Conservation (phyloP, 1,140 invertebrate species). For the Drosophila micromelanica region DNA sequence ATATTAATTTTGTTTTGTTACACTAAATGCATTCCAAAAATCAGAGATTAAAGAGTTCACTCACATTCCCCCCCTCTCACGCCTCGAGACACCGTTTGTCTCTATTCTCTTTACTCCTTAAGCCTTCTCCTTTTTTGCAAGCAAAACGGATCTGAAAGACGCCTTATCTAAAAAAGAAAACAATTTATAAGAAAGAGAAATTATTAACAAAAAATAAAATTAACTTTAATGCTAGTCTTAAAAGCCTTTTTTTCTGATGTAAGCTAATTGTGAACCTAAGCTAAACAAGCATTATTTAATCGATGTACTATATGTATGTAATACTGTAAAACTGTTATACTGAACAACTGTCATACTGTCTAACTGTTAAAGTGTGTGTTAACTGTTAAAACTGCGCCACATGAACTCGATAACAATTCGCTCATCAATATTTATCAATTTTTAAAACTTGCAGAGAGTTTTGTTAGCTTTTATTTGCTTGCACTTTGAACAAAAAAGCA, state of each 20-base stretch:
- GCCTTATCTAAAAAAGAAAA: slow-evolving; percentile 43
- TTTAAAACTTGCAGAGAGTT: slow-evolving; percentile 1
- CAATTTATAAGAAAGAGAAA: neutral
- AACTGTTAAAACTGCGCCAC: slow-evolving; percentile 12
- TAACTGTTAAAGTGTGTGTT: slow-evolving; percentile 19
- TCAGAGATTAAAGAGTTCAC: neutral
- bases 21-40: slow-evolving; percentile 6
- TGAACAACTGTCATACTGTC: slow-evolving; percentile 17
- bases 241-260: slow-evolving; percentile 38
- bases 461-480: neutral
- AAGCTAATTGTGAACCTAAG: slow-evolving; percentile 38
- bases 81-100: neutral
- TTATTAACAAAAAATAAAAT: slow-evolving; percentile 1
- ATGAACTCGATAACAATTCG: slow-evolving; percentile 9
- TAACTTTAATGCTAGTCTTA: slow-evolving; percentile 20
- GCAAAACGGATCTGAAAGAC: slow-evolving; percentile 44
- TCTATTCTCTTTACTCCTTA: neutral
- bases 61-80: slow-evolving; percentile 1
- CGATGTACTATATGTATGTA: slow-evolving; percentile 27
- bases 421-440: neutral
- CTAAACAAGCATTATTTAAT: slow-evolving; percentile 17
- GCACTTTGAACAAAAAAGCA: too few relatives aligned
- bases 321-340: slow-evolving; percentile 5
- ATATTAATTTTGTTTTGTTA: neutral
- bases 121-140: slow-evolving; percentile 7